Evolutionary conservation across 2,113 vertebrate species (phyloP).

Genomic region (Tachycineta bicolor): DNA sequence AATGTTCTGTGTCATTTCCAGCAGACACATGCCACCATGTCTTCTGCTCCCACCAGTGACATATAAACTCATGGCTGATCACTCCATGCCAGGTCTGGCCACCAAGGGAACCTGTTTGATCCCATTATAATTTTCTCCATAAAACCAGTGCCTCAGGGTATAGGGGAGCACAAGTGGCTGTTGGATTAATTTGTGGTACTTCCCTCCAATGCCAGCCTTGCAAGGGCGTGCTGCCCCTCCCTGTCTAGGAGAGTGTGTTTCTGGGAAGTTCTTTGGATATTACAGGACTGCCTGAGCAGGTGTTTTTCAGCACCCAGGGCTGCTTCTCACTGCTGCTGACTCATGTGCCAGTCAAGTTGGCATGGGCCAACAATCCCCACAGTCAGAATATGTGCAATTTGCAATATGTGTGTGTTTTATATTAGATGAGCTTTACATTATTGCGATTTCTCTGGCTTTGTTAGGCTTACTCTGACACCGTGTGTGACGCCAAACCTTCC

Average conservation of each 20-base stretch:
- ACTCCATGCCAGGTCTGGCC: not conserved
- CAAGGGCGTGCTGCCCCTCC: not conserved
- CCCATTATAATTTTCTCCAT: not conserved
- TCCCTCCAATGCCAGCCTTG: not conserved
- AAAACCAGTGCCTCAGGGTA: not conserved
- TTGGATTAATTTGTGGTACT: not conserved
- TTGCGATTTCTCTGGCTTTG: not conserved
- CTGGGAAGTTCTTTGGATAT: not conserved
- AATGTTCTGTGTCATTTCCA: not conserved
- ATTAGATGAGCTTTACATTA: not conserved
- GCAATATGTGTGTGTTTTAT: not conserved
- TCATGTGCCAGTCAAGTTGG: accelerated
- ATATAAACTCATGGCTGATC: not conserved
- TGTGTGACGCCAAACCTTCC: not conserved
- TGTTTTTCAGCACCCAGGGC: not conserved
- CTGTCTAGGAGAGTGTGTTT: not conserved
- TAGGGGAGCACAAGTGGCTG: not conserved
- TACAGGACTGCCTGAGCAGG: not conserved
- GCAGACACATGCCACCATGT: not conserved
- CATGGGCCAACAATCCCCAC: not conserved
- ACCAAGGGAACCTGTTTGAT: not conserved
- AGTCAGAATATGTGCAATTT: not conserved
- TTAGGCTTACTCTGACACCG: not conserved
- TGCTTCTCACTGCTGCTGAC: not conserved
- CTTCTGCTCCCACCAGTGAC: not conserved